Base-by-base conservation (phyloP, 2,797 vertebrate species). In the Triplophysa bombifrons region DNA sequence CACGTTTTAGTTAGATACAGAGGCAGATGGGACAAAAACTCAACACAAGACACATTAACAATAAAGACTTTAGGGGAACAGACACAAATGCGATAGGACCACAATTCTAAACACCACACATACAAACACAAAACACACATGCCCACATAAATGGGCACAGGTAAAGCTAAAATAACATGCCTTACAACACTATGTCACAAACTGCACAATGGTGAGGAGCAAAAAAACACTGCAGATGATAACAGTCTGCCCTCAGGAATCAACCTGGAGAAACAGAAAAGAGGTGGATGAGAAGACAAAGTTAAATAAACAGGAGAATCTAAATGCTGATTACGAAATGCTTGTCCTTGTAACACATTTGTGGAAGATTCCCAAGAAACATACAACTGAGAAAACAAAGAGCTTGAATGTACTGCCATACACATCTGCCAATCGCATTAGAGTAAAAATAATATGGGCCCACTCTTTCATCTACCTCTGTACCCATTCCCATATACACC, bases 401-500 rank as follows among this genome's bases (percentile, higher is more conserved):
- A 11, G 12, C 46, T 4, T 50, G 12, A 50, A 50, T 16, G 46
- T 2, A 63, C n/a, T 7, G 27, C 30, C 3, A 53, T 17, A 44
- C 44, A 67, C 9, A 25, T 25, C 22, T 5, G 50, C 4, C 27
- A 30, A 34, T 53, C 30, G 22, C 46, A 55, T 16, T 41, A 41
- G 4, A 41, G 10, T 11, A 41, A 41, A 61, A 34, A n/a, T 22
- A 5, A 71, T 1, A 7, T 22, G 53, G 19, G 10, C 50, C 20
- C 46, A 16, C 48, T 41, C 13, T n/a, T 48, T 64, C 86, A 90
- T 27, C 16, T 76, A 95, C 94, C 93, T 93, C 90, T 93, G 86
- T 92, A 93, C 51, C 92, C 91, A 46, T 92, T 93, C 72, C 91
- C 90, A 73, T 91, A 87, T 69, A 86, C 89, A 1, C 87, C 89